Conservation (phyloP, 1,140 invertebrate species). For the Trypoxylus dichotomus region DNA sequence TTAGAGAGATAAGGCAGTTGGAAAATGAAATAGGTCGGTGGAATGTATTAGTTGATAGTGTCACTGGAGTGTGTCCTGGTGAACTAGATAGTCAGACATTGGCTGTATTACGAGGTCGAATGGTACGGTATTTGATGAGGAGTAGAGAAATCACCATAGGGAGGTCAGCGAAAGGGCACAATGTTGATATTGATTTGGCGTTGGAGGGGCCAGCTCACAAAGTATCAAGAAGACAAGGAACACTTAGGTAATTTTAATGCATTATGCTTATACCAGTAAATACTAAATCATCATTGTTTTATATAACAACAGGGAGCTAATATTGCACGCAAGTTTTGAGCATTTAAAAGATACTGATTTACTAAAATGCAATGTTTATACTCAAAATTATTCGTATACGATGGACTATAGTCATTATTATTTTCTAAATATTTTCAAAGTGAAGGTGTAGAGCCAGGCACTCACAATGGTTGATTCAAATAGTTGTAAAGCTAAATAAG, state of each 20-base stretch:
- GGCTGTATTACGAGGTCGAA: conserved; percentile 87
- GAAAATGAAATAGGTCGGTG: conserved; percentile 87
- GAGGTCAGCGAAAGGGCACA: conserved; percentile 83
- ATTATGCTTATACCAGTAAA: no score
- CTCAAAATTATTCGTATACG: no score
- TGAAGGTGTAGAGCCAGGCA: no score
- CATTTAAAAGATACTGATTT: no score
- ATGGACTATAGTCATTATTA: no score
- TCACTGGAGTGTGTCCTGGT: conserved; percentile 73
- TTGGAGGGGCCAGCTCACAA: conserved; percentile 88
- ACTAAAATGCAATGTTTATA: no score
- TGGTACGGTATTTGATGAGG: conserved; percentile 93
- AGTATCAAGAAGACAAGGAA: conserved; percentile 83
- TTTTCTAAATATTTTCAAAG: no score
- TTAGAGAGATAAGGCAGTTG: conserved; percentile 82
- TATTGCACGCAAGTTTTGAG: no score
- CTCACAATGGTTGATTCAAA: no score
- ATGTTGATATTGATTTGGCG: conserved; percentile 91
- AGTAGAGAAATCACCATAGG: conserved; percentile 95
- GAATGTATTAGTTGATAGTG: conserved; percentile 90
- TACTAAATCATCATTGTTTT: no score
- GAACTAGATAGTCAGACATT: conserved; percentile 91
- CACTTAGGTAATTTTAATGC: conserved; percentile 52
- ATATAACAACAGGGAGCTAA: no score
- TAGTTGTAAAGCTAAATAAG: no score